A percentile compares a stretch with the other conserved stretches of the same genome.
Evolutionary conservation across 2,113 vertebrate species (phyloP).

Genomic region (Sus scrofa): T2T-Sscrofa CM000812.6:191628001-191628500

Average conservation of each 20-base stretch:
- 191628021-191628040: too few species aligned
- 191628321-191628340: neutral
- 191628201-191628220: neutral
- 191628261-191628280: neutral
- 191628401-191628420: neutral
- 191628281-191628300: neutral
- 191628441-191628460: neutral
- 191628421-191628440: constrained; percentile 33
- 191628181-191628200: neutral
- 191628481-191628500: neutral
- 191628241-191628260: neutral
- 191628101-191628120: too few species aligned
- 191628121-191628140: too few species aligned
- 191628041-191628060: too few species aligned
- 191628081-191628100: too few species aligned
- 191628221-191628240: neutral
- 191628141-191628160: too few species aligned
- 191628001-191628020: too few species aligned
- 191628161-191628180: too few species aligned
- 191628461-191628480: neutral
- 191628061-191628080: too few species aligned
- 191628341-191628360: neutral
- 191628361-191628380: neutral
- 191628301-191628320: neutral
- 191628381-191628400: constrained; percentile 17